A percentile compares a stretch with the other conserved stretches of the same genome.
These are phyloP conservation scores for Amiota communis DNA, from an alignment of 2,888 invertebrate genomes.

Conservation along the genomic window DNA sequence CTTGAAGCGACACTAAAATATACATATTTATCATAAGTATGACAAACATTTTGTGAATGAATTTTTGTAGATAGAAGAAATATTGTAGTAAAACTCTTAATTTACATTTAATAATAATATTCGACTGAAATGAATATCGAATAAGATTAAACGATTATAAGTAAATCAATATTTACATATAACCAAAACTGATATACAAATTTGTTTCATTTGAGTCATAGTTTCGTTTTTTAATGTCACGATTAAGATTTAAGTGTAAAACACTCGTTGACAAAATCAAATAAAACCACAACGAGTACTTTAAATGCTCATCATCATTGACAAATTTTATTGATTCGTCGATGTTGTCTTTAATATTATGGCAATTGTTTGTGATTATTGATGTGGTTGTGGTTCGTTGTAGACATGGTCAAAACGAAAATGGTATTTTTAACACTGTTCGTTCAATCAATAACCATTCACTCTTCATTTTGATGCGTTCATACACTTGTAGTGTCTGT, in stretches of 20 bases:
- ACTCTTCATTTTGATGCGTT: not conserved
- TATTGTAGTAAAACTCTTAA: no score
- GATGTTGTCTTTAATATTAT: not conserved
- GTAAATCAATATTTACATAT: no score
- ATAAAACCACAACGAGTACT: no score
- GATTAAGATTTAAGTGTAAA: not conserved
- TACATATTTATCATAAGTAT: no score
- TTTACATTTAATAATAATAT: no score
- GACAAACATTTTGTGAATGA: no score
- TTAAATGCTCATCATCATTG: not conserved
- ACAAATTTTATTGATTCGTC: slow-evolving; percentile 16
- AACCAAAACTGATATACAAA: no score
- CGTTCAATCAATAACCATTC: not conserved
- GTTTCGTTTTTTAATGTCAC: not conserved
- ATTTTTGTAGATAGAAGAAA: no score
- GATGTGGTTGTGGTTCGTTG: not conserved
- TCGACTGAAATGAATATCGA: no score
- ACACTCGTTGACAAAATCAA: not conserved
- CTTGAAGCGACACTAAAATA: no score
- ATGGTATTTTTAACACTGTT: slow-evolving; percentile 2
- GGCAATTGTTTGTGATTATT: not conserved
- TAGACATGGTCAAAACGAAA: not conserved
- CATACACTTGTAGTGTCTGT: slow-evolving; percentile 21
- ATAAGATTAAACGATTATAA: no score
- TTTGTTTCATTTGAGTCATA: no score